Conservation (phyloP, 2,888 invertebrate species). For the Drosophila picticornis region DNA sequence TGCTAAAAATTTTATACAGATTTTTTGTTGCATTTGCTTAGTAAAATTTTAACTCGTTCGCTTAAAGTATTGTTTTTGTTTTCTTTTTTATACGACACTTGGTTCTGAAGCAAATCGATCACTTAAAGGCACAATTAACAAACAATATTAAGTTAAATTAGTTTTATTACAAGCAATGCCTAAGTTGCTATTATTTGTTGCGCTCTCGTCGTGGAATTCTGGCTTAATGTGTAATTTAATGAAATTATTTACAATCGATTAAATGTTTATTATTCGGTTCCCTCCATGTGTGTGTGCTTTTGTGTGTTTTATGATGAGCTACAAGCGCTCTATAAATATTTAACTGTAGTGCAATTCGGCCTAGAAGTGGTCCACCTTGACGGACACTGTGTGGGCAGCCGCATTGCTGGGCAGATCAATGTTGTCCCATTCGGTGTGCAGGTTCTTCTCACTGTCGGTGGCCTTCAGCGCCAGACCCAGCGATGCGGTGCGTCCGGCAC, state of each 20-base stretch:
- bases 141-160: slow-evolving; percentile 65
- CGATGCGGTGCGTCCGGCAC: slow-evolving; percentile 91
- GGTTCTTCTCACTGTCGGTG: slow-evolving; percentile 93
- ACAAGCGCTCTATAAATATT: slow-evolving; percentile 31
- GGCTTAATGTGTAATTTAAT: slow-evolving; percentile 43
- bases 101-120: slow-evolving; percentile 55
- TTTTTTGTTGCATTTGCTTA: slow-evolving; percentile 34
- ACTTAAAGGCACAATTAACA: slow-evolving; percentile 77
- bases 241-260: slow-evolving; percentile 62
- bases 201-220: slow-evolving; percentile 57
- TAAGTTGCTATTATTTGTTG: slow-evolving; percentile 31
- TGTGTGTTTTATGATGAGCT: slow-evolving; percentile 16
- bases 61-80: slow-evolving; percentile 14
- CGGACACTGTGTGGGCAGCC: slow-evolving; percentile 94
- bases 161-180: slow-evolving; percentile 54
- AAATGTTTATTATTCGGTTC: slow-evolving; percentile 28
- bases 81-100: slow-evolving; percentile 32
- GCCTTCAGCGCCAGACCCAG: slow-evolving; percentile 92
- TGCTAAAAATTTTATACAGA: slow-evolving; percentile 61
- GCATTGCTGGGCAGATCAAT: slow-evolving; percentile 93
- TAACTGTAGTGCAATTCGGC: slow-evolving; percentile 25
- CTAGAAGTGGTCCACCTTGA: slow-evolving; percentile 96
- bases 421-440: slow-evolving; percentile 94
- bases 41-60: slow-evolving; percentile 43
- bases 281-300: slow-evolving; percentile 3